Evolutionary conservation across 2,113 vertebrate species (phyloP).

Genomic region (Micromys minutus): DNA sequence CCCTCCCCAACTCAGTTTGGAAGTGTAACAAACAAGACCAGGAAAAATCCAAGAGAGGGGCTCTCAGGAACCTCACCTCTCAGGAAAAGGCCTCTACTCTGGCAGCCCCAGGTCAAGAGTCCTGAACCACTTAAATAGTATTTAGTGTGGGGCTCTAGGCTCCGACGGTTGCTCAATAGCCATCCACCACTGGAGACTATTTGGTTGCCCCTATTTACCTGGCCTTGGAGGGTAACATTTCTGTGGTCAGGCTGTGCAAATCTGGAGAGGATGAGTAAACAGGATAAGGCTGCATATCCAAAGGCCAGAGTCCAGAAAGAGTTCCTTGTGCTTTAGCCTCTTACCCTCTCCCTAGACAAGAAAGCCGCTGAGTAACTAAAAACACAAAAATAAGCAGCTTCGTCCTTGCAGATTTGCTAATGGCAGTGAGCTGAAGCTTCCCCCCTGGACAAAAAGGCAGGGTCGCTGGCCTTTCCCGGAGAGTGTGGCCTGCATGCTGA

Average conservation of each 20-base stretch:
- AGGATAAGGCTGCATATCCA: conserved; percentile 35
- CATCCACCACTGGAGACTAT: background rate
- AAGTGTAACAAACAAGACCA: background rate
- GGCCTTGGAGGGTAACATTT: background rate
- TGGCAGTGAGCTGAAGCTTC: background rate
- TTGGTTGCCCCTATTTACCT: conserved; percentile 59
- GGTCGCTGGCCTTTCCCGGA: background rate
- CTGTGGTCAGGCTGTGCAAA: conserved; percentile 57
- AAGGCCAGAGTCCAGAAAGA: conserved; percentile 58
- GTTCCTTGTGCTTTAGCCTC: conserved; percentile 36
- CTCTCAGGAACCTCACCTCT: background rate
- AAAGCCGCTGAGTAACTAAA: background rate
- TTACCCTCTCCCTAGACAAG: background rate
- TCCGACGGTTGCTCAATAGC: background rate
- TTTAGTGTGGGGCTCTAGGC: background rate
- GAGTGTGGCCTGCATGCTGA: background rate
- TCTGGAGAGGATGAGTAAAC: conserved; percentile 55
- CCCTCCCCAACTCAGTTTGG: background rate
- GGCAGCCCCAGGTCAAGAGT: background rate
- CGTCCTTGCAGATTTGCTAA: background rate
- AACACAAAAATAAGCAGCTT: background rate
- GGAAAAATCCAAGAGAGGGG: background rate
- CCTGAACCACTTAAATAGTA: background rate
- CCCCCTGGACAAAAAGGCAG: background rate
- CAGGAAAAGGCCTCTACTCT: background rate